These are phyloP conservation scores for Nectonema munidae DNA, from an alignment of 2,888 invertebrate species.

Conservation along the genomic window DNA sequence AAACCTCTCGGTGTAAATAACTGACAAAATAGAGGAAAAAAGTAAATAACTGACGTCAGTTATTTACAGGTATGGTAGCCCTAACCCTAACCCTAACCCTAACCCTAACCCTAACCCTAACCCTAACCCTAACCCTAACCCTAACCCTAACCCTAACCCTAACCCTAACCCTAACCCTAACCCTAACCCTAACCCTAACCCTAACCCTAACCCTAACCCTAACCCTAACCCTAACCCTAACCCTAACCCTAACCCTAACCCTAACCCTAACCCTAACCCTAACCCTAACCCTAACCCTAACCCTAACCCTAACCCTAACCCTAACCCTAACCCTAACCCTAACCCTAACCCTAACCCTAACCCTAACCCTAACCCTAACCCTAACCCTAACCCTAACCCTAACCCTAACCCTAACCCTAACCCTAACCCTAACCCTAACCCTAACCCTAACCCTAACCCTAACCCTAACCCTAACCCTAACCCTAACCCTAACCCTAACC, in stretches of 20 bases:
- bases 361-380: constrained; percentile 10
- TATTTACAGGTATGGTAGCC: background rate
- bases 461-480: constrained; percentile 6
- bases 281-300: constrained; percentile 10
- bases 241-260: constrained; percentile 11
- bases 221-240: constrained; percentile 16
- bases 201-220: constrained; percentile 1
- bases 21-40: too few species aligned
- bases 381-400: constrained; percentile 12
- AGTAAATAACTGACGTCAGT: too few species aligned
- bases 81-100: background rate
- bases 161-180: too few species aligned
- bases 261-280: constrained; percentile 2
- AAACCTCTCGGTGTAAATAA: too few species aligned
- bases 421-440: constrained; percentile 9
- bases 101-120: too few species aligned
- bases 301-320: too few species aligned
- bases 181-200: background rate
- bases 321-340: too few species aligned
- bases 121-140: too few species aligned
- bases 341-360: constrained; percentile 13
- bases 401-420: too few species aligned
- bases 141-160: too few species aligned
- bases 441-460: constrained; percentile 10
- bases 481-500: background rate